A percentile compares a stretch with the other conserved stretches of the same genome.
Conservation (phyloP, 2,113 vertebrate genomes). For the Rhynchomys soricoides region DNA sequence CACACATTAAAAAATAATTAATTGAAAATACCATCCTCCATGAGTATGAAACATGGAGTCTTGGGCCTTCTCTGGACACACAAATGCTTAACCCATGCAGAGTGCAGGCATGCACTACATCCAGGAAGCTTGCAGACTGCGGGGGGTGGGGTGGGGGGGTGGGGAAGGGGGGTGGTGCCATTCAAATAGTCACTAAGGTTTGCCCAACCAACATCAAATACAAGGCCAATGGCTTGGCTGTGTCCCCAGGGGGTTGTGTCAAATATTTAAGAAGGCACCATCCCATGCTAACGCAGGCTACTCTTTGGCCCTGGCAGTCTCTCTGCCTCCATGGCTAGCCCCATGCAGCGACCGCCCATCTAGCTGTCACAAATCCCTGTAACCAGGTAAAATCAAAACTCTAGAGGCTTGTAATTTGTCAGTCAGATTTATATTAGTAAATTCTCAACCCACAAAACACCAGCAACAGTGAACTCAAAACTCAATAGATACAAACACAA, state of each 20-base stretch:
- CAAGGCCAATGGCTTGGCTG: not conserved
- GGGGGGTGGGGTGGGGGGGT: not conserved
- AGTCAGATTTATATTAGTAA: too few relatives aligned
- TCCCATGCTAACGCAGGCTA: too few relatives aligned
- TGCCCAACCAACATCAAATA: not conserved
- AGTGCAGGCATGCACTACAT: not conserved
- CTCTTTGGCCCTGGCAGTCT: too few relatives aligned
- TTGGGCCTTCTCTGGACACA: not conserved
- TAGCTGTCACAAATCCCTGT: too few relatives aligned
- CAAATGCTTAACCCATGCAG: not conserved
- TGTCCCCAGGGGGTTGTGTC: not conserved
- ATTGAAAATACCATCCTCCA: not conserved
- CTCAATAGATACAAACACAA: too few relatives aligned
- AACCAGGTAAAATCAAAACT: too few relatives aligned
- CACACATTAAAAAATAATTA: not conserved
- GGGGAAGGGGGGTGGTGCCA: accelerated
- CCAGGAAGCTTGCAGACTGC: not conserved
- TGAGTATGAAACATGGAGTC: not conserved
- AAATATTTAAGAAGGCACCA: too few relatives aligned
- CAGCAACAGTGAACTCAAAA: too few relatives aligned
- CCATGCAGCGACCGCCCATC: too few relatives aligned
- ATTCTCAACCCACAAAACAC: too few relatives aligned
- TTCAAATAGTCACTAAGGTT: not conserved
- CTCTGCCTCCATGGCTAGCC: too few relatives aligned
- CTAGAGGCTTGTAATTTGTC: too few relatives aligned